Evolutionary conservation across 1,140 invertebrate genomes (phyloP).

Genomic region (Orchesella cincta): DNA sequence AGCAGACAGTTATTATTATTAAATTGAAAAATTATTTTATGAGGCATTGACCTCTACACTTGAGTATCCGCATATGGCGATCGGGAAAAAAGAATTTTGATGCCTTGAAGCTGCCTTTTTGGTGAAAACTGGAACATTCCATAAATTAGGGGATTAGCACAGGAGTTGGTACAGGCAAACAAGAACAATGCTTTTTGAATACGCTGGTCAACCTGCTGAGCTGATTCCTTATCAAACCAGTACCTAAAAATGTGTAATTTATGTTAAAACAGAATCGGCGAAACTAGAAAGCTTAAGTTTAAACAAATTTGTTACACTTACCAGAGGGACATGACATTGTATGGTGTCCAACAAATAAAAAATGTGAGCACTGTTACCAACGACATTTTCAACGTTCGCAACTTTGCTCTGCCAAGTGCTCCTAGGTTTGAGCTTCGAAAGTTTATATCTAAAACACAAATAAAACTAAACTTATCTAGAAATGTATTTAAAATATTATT

Average conservation of each 20-base stretch:
- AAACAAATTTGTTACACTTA: too few species aligned
- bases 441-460: not conserved
- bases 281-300: too few species aligned
- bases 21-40: too few species aligned
- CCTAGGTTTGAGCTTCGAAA: conserved; percentile 58
- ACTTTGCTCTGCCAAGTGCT: conserved; percentile 77
- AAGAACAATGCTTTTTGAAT: conserved; percentile 80
- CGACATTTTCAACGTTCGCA: conserved; percentile 90
- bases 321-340: conserved; percentile 83
- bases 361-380: conserved; percentile 87
- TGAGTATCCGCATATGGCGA: too few species aligned
- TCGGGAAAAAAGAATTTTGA: too few species aligned
- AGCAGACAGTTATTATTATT: too few species aligned
- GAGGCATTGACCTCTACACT: too few species aligned
- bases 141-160: conserved; percentile 41
- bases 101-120: too few species aligned
- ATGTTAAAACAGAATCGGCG: too few species aligned
- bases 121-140: too few species aligned
- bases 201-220: conserved; percentile 66
- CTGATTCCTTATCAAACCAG: not conserved
- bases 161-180: conserved; percentile 90
- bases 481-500: not conserved
- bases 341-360: conserved; percentile 90
- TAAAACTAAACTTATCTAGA: not conserved
- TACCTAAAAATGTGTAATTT: too few species aligned